Base-by-base conservation (phyloP, 2,888 invertebrate species). In the Agriopis aurantiaria region DNA sequence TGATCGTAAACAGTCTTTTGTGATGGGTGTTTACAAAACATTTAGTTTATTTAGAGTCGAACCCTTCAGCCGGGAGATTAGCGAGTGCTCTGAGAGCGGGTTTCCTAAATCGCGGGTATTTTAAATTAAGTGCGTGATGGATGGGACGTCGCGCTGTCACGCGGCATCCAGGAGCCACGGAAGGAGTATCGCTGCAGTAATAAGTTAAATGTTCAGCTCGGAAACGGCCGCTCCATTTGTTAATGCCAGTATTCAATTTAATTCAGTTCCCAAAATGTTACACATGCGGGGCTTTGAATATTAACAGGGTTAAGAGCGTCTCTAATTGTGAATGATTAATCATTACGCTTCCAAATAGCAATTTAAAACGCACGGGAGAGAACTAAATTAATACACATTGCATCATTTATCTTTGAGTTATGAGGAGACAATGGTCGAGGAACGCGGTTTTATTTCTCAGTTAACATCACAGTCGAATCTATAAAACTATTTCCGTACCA, bases 221-320 rank as follows among this genome's bases (percentile, higher is more conserved):
- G 89, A 89, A 91, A 91, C 85, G 90, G 89, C 82, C 85, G 87
- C 85, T 91, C 90, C 92, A 92, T 93, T 93, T 91, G 93, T 93
- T 92, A 92, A 92, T 91, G 91, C 92, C 91, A 90, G 91, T 88
- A 91, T 93, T 93, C 93, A 93, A 93, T 93, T 93, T 91, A 91
- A 92, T 91, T 89, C 89, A 87, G 86, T 89, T 89, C 88, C 88
- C 89, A 86, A 90, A 92, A 91, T 89, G 90, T 85, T 86, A 83
- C 88, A 87, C 83, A 89, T 88, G 87, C 88, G 89, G 87, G 87
- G 85, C 87, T 85, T 82, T 86, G 85, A 90, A 89, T 90, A 90
- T 90, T 89, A 90, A 91, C 84, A 84, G 80, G 82, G 85, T 81
- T 84, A 85, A 85, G 84, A 85, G 82, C 82, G 80, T 84, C 82